phyloP scores from a whole-genome alignment of 2,113 vertebrate species.

The Ailurus styani region DNA sequence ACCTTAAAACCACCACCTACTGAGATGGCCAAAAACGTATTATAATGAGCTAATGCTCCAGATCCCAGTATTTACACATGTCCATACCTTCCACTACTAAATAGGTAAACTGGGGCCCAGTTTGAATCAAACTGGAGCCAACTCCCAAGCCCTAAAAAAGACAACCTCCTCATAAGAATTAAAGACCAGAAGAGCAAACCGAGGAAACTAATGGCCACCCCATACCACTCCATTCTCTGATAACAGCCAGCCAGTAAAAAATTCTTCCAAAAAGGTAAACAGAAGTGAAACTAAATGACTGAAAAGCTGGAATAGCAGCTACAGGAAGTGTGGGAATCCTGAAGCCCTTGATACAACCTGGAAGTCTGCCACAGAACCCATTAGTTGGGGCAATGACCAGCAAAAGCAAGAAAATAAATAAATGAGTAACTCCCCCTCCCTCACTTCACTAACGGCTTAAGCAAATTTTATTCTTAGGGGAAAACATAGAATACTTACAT shows the following conservation, averaged over 20 bases:
- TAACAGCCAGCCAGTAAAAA: neutral
- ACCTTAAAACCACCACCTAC: neutral
- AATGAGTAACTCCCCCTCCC: constrained; percentile 1
- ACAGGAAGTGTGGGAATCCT: neutral
- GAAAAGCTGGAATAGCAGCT: neutral
- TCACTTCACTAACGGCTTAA: neutral
- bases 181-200: neutral
- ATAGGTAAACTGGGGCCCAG: neutral
- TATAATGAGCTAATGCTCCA: neutral
- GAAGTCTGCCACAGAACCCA: neutral
- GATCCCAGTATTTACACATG: neutral
- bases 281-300: constrained; percentile 11
- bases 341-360: neutral
- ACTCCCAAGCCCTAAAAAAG: neutral
- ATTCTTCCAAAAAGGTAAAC: neutral
- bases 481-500: constrained; percentile 34
- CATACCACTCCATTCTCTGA: neutral
- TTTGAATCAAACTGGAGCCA: neutral
- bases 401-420: constrained; percentile 35
- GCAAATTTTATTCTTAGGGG: constrained; percentile 30
- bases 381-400: constrained; percentile 20
- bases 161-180: constrained; percentile 3
- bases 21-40: neutral
- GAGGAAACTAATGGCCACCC: neutral
- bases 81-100: neutral